Evolutionary conservation across 2,888 invertebrate genomes (phyloP), one percentile per base, ranked within the genome.

Genomic region (Chrysolina oricalcia): DNA sequence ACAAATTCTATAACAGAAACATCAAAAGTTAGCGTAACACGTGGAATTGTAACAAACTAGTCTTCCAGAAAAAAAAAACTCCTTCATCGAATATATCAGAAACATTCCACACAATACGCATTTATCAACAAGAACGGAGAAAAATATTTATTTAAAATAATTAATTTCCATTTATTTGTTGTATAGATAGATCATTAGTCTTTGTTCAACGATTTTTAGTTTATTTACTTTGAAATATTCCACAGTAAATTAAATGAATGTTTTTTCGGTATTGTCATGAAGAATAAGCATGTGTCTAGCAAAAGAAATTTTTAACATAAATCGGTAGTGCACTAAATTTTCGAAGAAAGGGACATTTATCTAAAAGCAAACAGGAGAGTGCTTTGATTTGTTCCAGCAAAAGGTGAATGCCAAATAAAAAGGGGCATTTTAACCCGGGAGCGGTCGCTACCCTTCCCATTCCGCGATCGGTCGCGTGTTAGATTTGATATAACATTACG

Each of bases 111-210:
- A 46, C 4, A 46, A 46, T 10, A 19, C 9, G 6, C 50, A 19
- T 19, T 3, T 50, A 50, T 17, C 2, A 2, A 50, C 19, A 50
- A 19, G 50, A n/a, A 9, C 19, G 2, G 2, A 8, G 17, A 19
- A 50, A 50, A n/a, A 50, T 50, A 17, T 50, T 50, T 17, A 50
- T 50, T 50, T 50, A 9, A 50, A 50, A n/a, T 5, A 50, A 50
- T 50, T 50, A 17, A 17, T 17, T 50, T 9, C 2, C 4, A 19
- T 50, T 19, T 50, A 19, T 50, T 50, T 50, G 50, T 50, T 50
- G 50, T 9, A 50, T 43, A 3, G 50, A 50, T 50, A 50, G 17
- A 19, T 8, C n/a, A 19, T 17, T 50, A 17, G 19, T 50, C 50
- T 50, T 50, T 50, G 50, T 19, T 9, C 19, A 9, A 17, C 9